Evolutionary conservation across 2,888 invertebrate species (phyloP).

Genomic region (Microplitis manilae): DNA sequence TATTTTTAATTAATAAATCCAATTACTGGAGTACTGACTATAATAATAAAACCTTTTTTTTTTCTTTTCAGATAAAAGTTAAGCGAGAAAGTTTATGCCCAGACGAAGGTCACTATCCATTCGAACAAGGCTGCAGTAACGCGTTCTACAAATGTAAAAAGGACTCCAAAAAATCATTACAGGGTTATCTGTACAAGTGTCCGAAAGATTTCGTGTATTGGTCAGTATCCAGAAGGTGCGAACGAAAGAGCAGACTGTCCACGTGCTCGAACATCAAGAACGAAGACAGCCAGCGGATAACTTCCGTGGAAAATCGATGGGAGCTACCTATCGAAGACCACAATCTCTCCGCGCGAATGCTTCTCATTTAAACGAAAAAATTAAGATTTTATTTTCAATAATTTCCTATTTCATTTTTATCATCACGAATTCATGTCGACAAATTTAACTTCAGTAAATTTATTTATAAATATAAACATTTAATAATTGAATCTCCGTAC

Average conservation of each 20-base stretch:
- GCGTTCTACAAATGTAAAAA: constrained; percentile 82
- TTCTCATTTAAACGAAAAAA: constrained; percentile 29
- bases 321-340: constrained; percentile 61
- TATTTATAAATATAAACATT: constrained; percentile 21
- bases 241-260: constrained; percentile 76
- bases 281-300: constrained; percentile 50
- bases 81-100: constrained; percentile 77
- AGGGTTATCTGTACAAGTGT: constrained; percentile 84
- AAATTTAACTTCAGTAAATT: neutral
- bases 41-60: neutral
- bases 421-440: neutral
- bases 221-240: constrained; percentile 85
- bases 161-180: constrained; percentile 73
- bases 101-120: constrained; percentile 79
- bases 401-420: neutral
- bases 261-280: constrained; percentile 72
- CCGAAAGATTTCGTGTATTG: constrained; percentile 84
- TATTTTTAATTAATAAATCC: constrained; percentile 11
- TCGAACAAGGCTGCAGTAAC: constrained; percentile 80
- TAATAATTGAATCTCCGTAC: constrained; percentile 53
- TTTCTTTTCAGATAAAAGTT: constrained; percentile 77
- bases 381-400: constrained; percentile 39
- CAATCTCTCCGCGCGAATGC: constrained; percentile 61
- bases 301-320: constrained; percentile 57
- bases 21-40: neutral